Base-by-base conservation (phyloP, 1,140 invertebrate species). In the Drosophila arizonae region DNA sequence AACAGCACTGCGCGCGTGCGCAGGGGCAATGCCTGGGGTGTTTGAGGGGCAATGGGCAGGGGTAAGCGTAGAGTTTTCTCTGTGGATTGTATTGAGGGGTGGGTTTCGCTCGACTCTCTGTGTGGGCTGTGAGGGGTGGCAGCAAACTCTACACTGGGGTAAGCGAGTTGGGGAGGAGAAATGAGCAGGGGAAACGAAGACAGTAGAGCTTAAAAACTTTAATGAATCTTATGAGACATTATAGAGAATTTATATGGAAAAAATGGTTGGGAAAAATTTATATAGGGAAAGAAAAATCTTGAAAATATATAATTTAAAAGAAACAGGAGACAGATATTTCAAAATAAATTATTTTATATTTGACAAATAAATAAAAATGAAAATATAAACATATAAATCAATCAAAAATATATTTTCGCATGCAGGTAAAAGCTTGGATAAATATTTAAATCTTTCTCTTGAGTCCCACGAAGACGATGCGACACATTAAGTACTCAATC, bases 11-110 rank as follows among this genome's bases (percentile, higher is more conserved):
- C 64, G 55, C 64, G 33, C 54, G 13, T 67, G 64, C 58, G 58
- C 41, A 26, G n/a, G 62, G 60, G 68, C 36, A 68, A 30, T 39
- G 28, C 24, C 26, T 24, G 56, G 66, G 66, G 57, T 45, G 24
- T 24, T 24, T 66, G 9, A 71, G 70, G 77, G 81, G 77, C 54
- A 81, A 43, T 26, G 28, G 67, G 62, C 6, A 72, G 82, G 81
- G 78, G 48, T 64, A 46, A 51, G 9, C n/a, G 62, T 58, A 66
- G 61, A 66, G 26, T 39, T 56, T 54, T 28, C 5, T n/a, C 8
- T 69, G 71, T 73, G 71, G 66, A 73, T 63, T 8, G 43, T 36
- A 56, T 69, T 58, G 41, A 73, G 66, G 66, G 71, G 51, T 50
- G 46, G 15, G 4, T 71, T 15, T 2, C 0, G 41, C 11, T 6